Evolutionary conservation across 2,888 invertebrate species (phyloP), one percentile per base, ranked within the genome.

Genomic region (Thera britannica): DNA sequence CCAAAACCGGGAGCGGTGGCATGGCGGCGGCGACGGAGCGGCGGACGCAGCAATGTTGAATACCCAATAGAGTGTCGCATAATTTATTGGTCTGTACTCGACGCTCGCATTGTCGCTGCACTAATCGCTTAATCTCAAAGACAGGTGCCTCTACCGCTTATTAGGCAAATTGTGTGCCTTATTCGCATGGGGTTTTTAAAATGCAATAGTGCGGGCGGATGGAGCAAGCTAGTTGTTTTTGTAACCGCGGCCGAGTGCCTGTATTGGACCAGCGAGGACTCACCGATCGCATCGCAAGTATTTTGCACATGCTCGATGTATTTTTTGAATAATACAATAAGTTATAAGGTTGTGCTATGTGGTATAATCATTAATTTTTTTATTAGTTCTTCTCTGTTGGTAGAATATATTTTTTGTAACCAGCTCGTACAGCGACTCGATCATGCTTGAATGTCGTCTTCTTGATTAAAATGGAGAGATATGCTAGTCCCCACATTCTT

Each of bases 71-170:
- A 80, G 82, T 80, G 83, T 82, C 82, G 78, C 79, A 81, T 83
- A 81, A 84, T 84, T 85, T 84, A 85, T 82, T 81, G 75, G 74
- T 73, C 57, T 69, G 72, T 76, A 75, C 67, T 66, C 68, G 58
- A 62, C 62, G 62, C 72, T 58, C 65, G 66, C 70, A 67, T 73
- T 73, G 74, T 68, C 70, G 72, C 68, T 67, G 68, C 61, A 67
- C 74, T 86, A 87, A 87, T 86, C 84, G 83, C 86, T 87, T 86
- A 83, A 87, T 87, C 86, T 84, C 63, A 67, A 62, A 69, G 79
- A 76, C 85, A 84, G 83, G 81, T 84, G 82, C 73, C 75, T 75
- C 74, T 77, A 78, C 79, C 79, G 75, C 83, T 75, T 80, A 79
- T 80, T 84, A 84, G 79, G 82, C 73, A 80, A 84, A 80, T 79